Evolutionary conservation across 2,113 vertebrate species (phyloP).

Genomic region (Jacana jacana): DNA sequence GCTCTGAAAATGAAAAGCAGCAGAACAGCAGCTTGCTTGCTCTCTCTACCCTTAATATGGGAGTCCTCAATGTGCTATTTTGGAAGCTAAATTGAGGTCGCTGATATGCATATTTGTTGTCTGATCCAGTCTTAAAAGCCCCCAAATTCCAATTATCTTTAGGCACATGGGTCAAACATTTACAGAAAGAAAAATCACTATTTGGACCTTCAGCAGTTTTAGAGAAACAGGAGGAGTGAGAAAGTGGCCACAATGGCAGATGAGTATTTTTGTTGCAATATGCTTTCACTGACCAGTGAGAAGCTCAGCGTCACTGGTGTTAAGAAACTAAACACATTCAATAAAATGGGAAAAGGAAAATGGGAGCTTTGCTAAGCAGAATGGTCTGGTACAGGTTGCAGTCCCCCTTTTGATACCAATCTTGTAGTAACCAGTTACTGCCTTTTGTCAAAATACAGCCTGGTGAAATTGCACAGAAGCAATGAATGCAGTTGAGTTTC

Average conservation of each 20-base stretch:
- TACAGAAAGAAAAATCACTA: slow-evolving; percentile 23
- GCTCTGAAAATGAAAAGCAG: slow-evolving; percentile 57
- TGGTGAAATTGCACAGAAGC: background rate
- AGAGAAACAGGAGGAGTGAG: background rate
- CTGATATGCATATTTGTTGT: slow-evolving; percentile 63
- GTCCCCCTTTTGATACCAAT: background rate
- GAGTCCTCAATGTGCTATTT: slow-evolving; percentile 53
- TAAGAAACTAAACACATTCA: background rate
- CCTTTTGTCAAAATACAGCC: background rate
- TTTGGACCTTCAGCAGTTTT: background rate
- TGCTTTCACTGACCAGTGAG: background rate
- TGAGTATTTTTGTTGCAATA: background rate
- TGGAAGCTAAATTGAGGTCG: slow-evolving; percentile 60
- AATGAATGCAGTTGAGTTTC: background rate
- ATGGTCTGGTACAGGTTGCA: background rate
- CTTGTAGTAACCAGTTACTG: background rate
- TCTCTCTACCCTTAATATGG: slow-evolving; percentile 40
- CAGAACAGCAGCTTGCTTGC: slow-evolving; percentile 45
- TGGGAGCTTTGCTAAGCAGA: background rate
- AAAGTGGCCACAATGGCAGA: background rate
- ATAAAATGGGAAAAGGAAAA: background rate
- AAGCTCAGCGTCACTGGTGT: background rate
- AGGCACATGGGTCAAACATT: slow-evolving; percentile 27
- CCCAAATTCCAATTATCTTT: slow-evolving; percentile 32
- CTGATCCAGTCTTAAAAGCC: slow-evolving; percentile 51